These are phyloP conservation scores for Nomada goodeniana DNA, from an alignment of 2,888 invertebrate species.

Conservation along the genomic window DNA sequence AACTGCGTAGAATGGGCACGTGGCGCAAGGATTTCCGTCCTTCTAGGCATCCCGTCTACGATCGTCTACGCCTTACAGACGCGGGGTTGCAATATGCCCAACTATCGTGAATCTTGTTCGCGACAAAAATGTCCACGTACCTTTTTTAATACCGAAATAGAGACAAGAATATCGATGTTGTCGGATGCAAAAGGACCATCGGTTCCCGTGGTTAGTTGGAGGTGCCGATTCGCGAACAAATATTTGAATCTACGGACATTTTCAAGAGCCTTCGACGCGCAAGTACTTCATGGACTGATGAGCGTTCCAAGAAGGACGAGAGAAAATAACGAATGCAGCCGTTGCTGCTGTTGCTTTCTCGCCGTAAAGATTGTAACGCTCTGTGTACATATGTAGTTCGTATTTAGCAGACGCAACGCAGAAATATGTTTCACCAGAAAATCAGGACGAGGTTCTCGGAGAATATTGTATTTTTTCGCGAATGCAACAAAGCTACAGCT, in stretches of 20 bases:
- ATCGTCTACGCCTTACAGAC: not conserved
- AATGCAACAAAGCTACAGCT: conserved; percentile 6
- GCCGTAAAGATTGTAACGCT: too few species aligned
- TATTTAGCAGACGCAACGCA: conserved; percentile 23
- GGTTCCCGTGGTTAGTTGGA: not conserved
- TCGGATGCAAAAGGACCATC: not conserved
- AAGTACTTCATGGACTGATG: conserved; percentile 62
- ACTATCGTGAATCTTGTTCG: too few species aligned
- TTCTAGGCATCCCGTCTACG: not conserved
- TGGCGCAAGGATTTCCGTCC: too few species aligned
- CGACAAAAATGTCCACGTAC: too few species aligned
- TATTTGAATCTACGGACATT: conserved; percentile 13
- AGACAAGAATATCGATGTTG: too few species aligned
- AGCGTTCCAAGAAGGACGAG: conserved; percentile 67
- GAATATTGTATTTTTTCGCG: conserved; percentile 16
- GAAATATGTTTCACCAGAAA: conserved; percentile 1
- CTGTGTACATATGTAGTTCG: not conserved
- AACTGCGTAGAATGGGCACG: not conserved
- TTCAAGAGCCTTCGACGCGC: conserved; percentile 60
- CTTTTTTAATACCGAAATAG: too few species aligned
- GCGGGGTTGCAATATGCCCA: too few species aligned
- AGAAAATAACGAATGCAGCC: conserved; percentile 51
- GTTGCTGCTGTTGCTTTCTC: conserved; percentile 2
- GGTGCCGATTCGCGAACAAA: not conserved
- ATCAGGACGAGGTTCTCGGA: conserved; percentile 4